phyloP scores from a whole-genome alignment of 2,888 invertebrate species.

The Metallyticus violacea region DNA sequence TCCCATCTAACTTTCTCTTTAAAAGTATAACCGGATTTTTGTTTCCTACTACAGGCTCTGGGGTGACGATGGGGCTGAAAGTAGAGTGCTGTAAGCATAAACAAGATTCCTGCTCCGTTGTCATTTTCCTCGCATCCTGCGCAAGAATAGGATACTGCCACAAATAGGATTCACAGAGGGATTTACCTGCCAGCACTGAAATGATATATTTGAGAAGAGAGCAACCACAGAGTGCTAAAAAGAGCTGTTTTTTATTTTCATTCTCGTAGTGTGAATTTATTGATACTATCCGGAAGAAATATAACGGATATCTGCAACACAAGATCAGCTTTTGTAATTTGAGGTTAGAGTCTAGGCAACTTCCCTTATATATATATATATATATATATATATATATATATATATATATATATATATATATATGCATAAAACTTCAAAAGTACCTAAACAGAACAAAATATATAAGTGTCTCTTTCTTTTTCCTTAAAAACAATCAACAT shows the following conservation, averaged over 20 bases:
- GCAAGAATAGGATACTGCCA: too few species aligned
- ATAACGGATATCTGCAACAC: neutral
- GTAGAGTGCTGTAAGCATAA: neutral
- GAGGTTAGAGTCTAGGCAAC: too few species aligned
- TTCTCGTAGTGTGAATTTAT: neutral
- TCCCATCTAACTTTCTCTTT: neutral
- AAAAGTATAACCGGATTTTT: neutral
- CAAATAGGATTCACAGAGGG: neutral
- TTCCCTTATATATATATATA: too few species aligned
- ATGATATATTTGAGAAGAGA: neutral
- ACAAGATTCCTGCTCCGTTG: neutral
- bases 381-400: too few species aligned
- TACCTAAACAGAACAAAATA: too few species aligned
- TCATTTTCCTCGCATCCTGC: neutral
- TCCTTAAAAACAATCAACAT: too few species aligned
- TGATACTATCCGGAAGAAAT: neutral
- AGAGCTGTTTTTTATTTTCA: neutral
- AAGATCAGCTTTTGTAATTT: too few species aligned
- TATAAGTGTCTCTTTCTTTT: too few species aligned
- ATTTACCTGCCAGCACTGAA: neutral
- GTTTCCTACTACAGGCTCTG: neutral
- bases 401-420: too few species aligned
- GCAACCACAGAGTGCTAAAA: neutral
- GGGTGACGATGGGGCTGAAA: neutral
- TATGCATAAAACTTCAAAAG: too few species aligned